phyloP scores from a whole-genome alignment of 2,888 invertebrate species.

The Trichopria drosophilae region DNA sequence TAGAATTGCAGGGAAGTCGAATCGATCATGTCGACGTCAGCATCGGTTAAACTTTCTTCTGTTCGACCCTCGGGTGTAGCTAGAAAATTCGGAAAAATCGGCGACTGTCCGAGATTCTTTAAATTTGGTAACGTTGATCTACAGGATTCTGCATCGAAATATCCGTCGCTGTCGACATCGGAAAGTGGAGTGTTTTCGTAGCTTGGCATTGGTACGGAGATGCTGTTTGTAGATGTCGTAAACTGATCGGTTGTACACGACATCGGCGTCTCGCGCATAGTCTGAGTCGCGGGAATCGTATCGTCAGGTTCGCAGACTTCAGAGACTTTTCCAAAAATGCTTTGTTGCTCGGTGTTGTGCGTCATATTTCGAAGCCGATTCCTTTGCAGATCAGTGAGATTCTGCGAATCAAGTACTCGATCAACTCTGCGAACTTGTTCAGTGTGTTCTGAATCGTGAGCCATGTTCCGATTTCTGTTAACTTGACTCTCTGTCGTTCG shows the following conservation, averaged over 20 bases:
- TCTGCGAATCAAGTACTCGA: slow-evolving; percentile 5
- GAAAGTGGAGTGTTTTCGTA: slow-evolving; percentile 43
- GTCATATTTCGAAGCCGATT: slow-evolving; percentile 48
- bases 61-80: slow-evolving; percentile 9
- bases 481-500: slow-evolving; percentile 52
- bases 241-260: slow-evolving; percentile 55
- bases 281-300: not conserved
- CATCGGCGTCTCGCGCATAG: slow-evolving; percentile 51
- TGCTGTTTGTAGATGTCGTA: slow-evolving; percentile 45
- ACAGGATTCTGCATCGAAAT: slow-evolving; percentile 20
- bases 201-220: slow-evolving; percentile 39
- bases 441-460: slow-evolving; percentile 31
- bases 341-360: slow-evolving; percentile 26
- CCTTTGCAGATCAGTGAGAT: slow-evolving; percentile 50
- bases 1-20: slow-evolving; percentile 61
- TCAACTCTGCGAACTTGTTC: no score
- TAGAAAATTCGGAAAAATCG: slow-evolving; percentile 37
- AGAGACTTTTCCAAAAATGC: no score
- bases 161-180: slow-evolving; percentile 38
- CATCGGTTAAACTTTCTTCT: slow-evolving; percentile 41
- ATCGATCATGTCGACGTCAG: slow-evolving; percentile 54
- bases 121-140: no score
- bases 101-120: slow-evolving; percentile 15
- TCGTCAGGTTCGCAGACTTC: slow-evolving; percentile 5
- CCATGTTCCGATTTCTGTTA: slow-evolving; percentile 50